These are phyloP conservation scores for Sesia bembeciformis DNA, from an alignment of 2,888 invertebrate genomes.

Conservation along the genomic window DNA sequence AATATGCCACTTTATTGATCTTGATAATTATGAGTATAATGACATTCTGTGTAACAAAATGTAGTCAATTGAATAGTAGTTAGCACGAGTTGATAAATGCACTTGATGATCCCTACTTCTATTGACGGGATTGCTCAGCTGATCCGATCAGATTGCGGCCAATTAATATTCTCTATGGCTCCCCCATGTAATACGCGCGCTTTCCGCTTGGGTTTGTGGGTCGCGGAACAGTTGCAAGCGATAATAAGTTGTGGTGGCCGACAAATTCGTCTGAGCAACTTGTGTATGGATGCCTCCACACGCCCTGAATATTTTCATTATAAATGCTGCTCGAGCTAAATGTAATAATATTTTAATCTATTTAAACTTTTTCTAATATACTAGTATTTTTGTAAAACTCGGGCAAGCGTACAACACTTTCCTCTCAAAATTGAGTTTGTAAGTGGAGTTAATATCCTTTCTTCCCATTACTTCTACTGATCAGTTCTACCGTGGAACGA, in stretches of 20 bases:
- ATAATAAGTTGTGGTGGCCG: conserved; percentile 37
- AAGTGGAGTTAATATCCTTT: too few species aligned
- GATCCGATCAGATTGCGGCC: neutral
- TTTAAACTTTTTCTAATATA: too few species aligned
- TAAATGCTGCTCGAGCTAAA: conserved; percentile 5
- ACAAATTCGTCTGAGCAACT: conserved; percentile 40
- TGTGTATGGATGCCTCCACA: conserved; percentile 20
- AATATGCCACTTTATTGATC: too few species aligned
- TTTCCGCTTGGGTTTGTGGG: conserved; percentile 46
- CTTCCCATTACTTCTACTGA: too few species aligned
- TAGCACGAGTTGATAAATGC: too few species aligned
- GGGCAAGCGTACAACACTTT: neutral
- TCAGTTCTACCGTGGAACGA: too few species aligned
- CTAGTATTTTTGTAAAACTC: neutral
- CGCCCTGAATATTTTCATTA: conserved; percentile 31
- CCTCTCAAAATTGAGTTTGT: neutral
- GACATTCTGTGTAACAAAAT: too few species aligned
- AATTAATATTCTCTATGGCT: conserved; percentile 43
- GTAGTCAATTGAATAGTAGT: too few species aligned
- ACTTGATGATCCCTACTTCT: too few species aligned
- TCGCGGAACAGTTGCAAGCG: conserved; percentile 50
- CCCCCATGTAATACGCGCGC: conserved; percentile 26
- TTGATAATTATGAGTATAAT: too few species aligned
- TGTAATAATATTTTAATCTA: neutral
- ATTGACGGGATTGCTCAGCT: too few species aligned